A percentile compares a stretch with the other conserved stretches of the same genome.
Evolutionary conservation across 2,797 vertebrate species (phyloP).

Genomic region (Remorina albescens): DNA sequence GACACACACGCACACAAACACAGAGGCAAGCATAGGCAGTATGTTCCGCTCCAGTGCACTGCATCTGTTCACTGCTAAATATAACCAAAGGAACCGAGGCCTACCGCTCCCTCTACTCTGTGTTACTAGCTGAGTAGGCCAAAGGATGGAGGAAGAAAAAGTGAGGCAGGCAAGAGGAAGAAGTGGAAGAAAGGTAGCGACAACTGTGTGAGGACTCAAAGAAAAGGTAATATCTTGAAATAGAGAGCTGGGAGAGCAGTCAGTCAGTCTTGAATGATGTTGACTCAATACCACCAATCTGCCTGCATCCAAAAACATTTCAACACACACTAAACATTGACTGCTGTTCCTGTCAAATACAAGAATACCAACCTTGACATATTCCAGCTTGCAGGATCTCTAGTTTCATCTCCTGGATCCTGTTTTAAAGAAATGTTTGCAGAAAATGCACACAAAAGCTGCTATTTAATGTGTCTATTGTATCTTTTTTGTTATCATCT

Average conservation of each 20-base stretch:
- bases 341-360: conserved; percentile 49
- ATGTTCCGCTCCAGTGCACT: conserved; percentile 75
- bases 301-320: conserved; percentile 11
- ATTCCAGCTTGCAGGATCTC: conserved; percentile 54
- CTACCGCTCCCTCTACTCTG: conserved; percentile 59
- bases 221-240: conserved; percentile 15
- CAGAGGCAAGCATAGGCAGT: conserved; percentile 69
- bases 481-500: too few relatives aligned
- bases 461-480: conserved; percentile 58
- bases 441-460: conserved; percentile 33
- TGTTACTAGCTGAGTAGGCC: conserved; percentile 63
- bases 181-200: conserved; percentile 31
- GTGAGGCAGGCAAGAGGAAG: conserved; percentile 22
- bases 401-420: conserved; percentile 42
- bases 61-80: conserved; percentile 83
- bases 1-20: conserved; percentile 36
- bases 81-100: conserved; percentile 75
- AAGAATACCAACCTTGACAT: conserved; percentile 48
- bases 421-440: conserved; percentile 29
- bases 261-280: conserved; percentile 22
- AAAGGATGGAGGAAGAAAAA: conserved; percentile 58
- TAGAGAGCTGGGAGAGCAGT: conserved; percentile 20
- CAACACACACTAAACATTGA: conserved; percentile 59
- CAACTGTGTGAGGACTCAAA: conserved; percentile 28
- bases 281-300: conserved; percentile 19